A percentile compares a stretch with the other conserved stretches of the same genome.
Evolutionary conservation across 92 coral and sea anemone species (phyloP).

Genomic region (Hydrozoanthus gracilis): DNA sequence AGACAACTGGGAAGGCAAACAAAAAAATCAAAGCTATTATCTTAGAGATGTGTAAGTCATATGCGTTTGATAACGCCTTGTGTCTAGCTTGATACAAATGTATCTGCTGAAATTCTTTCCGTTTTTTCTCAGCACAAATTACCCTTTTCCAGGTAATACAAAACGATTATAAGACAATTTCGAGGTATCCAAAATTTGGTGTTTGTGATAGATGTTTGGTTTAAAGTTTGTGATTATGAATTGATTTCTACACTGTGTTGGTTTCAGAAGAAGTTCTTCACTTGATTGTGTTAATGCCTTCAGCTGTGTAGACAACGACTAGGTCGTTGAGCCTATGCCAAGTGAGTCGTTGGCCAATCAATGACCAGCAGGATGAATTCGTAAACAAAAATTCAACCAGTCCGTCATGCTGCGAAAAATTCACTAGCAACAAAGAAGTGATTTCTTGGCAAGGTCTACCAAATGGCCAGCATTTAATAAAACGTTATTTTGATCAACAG

Average conservation of each 20-base stretch:
- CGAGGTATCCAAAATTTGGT: not conserved
- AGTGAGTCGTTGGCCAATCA: slow-evolving; percentile 14
- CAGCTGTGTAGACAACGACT: slow-evolving; percentile 29
- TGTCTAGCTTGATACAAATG: no score
- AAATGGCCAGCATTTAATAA: not conserved
- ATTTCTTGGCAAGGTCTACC: slow-evolving; percentile 5
- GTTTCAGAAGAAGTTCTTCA: slow-evolving; percentile 6
- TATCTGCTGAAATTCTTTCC: no score
- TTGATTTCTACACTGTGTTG: slow-evolving; percentile 19
- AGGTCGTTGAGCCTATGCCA: slow-evolving; percentile 17
- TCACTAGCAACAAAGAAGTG: slow-evolving; percentile 17
- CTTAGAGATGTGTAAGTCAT: no score
- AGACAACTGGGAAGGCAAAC: no score
- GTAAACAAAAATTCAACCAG: not conserved
- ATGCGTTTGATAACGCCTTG: no score
- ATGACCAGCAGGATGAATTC: not conserved
- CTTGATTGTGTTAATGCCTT: slow-evolving; percentile 6
- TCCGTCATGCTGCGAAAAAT: slow-evolving; percentile 9
- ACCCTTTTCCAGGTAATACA: no score
- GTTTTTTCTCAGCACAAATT: no score
- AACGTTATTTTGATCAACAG: slow-evolving; percentile 13
- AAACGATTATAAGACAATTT: not conserved
- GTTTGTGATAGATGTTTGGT: not conserved
- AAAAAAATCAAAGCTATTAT: no score
- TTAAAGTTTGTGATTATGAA: slow-evolving; percentile 12